Base-by-base conservation (phyloP, 2,888 invertebrate genomes). In the Pterostichus niger region DNA sequence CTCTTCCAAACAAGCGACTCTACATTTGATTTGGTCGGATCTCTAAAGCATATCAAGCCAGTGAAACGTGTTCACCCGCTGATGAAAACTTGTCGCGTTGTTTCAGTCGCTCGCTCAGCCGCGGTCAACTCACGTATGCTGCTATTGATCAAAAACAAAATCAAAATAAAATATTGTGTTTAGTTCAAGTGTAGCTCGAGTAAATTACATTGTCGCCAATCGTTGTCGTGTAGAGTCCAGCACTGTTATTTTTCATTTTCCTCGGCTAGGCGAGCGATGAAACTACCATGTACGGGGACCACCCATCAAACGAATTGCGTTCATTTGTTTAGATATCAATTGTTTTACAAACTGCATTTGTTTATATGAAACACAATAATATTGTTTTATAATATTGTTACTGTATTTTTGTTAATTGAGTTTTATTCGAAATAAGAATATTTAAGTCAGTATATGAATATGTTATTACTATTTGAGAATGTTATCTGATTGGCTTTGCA, bases 1-100 rank as follows among this genome's bases (percentile, higher is more conserved):
- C 24, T 24, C 24, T 24, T 24, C 24, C 2, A 24, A 9, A 2
- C 52, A 6, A 10, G 52, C 4, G 13, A 11, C 52, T 15, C 52
- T 52, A n/a, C 52, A 1, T 2, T 15, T 6, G 2, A 56, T 13
- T 56, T 56, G 56, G 56, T 11, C 61, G 68, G 11, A n/a, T 71
- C 68, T 71, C 40, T 40, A 40, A 71, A 71, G 68, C 68, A 71
- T 71, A 71, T 71, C 68, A 71, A 71, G 13, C 44, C 6, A 6
- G 68, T 64, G 64, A 64, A 71, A 40, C 44, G 68, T 71, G 44
- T 71, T 71, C 44, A 71, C 44, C 68, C 40, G 68, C 44, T 40
- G 68, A 71, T 71, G 64, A 64, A 24, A 64, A 64, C 64, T 64
- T 40, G 44, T 56, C 15, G 68, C 44, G 40, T 13, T 17, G 6